These are phyloP conservation scores for Agrilus mali DNA, from an alignment of 2,888 invertebrate genomes.

Conservation along the genomic window DNA sequence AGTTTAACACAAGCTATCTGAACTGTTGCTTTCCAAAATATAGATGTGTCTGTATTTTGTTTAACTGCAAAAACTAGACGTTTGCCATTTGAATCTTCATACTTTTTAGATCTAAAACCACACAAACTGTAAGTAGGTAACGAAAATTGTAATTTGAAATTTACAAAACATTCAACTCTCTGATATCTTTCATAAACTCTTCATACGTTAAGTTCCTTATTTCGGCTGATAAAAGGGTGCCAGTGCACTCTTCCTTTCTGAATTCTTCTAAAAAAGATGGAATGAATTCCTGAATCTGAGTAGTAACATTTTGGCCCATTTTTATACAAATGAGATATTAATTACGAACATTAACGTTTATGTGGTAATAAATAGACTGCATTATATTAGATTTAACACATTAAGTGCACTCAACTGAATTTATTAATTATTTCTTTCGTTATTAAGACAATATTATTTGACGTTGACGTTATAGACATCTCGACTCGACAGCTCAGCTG, in stretches of 20 bases:
- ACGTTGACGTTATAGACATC: too few relatives aligned
- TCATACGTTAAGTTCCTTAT: slow-evolving; percentile 37
- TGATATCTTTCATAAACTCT: slow-evolving; percentile 43
- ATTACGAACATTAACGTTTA: too few relatives aligned
- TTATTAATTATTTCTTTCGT: too few relatives aligned
- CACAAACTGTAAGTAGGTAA: slow-evolving; percentile 1
- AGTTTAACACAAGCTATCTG: slow-evolving; percentile 51
- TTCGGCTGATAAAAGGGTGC: slow-evolving; percentile 25
- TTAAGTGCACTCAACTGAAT: too few relatives aligned
- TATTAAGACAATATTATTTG: too few relatives aligned
- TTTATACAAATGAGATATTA: not conserved
- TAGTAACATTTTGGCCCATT: slow-evolving; percentile 20
- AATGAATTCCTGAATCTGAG: slow-evolving; percentile 20
- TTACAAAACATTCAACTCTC: slow-evolving; percentile 50
- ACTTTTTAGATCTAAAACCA: slow-evolving; percentile 41
- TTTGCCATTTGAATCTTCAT: slow-evolving; percentile 47
- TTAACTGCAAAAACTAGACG: slow-evolving; percentile 52
- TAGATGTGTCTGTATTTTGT: slow-evolving; percentile 47
- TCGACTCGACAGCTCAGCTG: too few relatives aligned
- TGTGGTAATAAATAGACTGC: too few relatives aligned
- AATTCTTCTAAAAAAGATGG: slow-evolving; percentile 17
- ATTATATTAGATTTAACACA: too few relatives aligned
- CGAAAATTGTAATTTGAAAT: slow-evolving; percentile 17
- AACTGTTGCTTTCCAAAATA: slow-evolving; percentile 58
- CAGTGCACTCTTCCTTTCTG: slow-evolving; percentile 19